Evolutionary conservation across 2,797 vertebrate genomes (phyloP), one percentile per base, ranked within the genome.

Genomic region (Lagorchestes hirsutus): DNA sequence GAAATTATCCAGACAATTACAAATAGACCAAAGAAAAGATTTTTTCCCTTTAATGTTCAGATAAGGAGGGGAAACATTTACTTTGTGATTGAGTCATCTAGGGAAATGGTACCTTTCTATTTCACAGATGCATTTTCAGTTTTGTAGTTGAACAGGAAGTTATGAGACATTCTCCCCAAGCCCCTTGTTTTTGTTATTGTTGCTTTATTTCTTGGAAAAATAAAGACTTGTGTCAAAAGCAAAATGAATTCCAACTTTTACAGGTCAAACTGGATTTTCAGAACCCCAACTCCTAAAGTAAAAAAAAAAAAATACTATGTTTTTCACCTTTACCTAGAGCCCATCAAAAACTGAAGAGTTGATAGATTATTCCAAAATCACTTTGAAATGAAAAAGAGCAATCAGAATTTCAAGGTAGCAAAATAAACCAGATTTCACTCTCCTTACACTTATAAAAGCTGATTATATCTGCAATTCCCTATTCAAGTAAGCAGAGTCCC

Each of bases 221-320:
- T 31, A 46, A 96, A 74, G 31, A 46, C 29, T 90, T 94, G n/a
- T 97, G 12, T 46, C 24, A 93, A 95, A 92, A 95, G 12, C 40
- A 62, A 13, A 96, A 92, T 55, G 8, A 96, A 27, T 62, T 96
- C 16, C 46, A 50, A n/a, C 67, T 96, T 91, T 90, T 91, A 91
- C 34, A 34, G 9, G 90, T 90, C n/a, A 92, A 90, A 34, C 28
- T 54, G 12, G 18, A 90, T 93, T 57, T 94, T 90, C 40, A 91
- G 54, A 90, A 62, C 5, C 3, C 56, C 16, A 94, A 87, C 27
- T 94, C 10, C 29, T 90, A 92, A 94, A 9, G n/a, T 82, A 10
- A 82, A 74, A 74, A 82, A 82, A 40, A 82, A 82, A 74, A 74
- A 82, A 82, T 5, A 82, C 74, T 18, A 40, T 22, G 16, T 34